These are phyloP conservation scores for Pelodiscus sinensis DNA, from an alignment of 2,113 vertebrate genomes.

Conservation along the genomic window DNA sequence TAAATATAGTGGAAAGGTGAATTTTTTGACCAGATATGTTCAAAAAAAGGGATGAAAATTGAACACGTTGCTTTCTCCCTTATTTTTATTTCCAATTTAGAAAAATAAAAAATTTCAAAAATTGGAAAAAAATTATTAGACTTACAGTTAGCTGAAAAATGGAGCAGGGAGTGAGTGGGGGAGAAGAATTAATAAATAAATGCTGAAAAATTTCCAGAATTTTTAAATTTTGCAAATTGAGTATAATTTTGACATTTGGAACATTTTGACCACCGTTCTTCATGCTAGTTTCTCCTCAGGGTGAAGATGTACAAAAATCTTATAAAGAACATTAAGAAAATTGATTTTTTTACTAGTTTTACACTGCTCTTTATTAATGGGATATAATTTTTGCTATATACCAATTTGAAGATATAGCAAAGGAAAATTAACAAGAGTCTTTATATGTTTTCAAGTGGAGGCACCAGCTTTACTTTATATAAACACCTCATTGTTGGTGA, in stretches of 20 bases:
- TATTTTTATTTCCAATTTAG: neutral
- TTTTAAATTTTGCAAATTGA: neutral
- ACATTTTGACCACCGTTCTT: neutral
- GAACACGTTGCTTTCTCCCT: neutral
- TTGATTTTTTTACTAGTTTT: neutral
- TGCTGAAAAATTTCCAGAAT: neutral
- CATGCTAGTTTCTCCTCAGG: neutral
- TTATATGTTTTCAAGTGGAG: neutral
- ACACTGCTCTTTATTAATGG: neutral
- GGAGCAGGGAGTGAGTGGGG: too few species aligned
- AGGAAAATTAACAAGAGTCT: accelerated
- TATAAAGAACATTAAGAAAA: neutral
- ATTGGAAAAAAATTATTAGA: neutral
- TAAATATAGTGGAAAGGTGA: neutral
- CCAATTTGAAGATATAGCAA: accelerated
- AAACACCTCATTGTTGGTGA: neutral
- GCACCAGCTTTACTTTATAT: neutral
- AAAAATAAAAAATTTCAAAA: accelerated
- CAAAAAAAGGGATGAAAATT: neutral
- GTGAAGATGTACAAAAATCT: neutral
- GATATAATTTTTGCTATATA: neutral
- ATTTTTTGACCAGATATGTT: neutral
- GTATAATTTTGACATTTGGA: neutral
- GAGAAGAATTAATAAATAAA: too few species aligned
- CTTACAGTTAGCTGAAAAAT: neutral